Percentiles rank a stretch among this genome's conserved stretches.
Conservation (phyloP, 2,113 vertebrate genomes). For the Halichoeres trimaculatus region DNA sequence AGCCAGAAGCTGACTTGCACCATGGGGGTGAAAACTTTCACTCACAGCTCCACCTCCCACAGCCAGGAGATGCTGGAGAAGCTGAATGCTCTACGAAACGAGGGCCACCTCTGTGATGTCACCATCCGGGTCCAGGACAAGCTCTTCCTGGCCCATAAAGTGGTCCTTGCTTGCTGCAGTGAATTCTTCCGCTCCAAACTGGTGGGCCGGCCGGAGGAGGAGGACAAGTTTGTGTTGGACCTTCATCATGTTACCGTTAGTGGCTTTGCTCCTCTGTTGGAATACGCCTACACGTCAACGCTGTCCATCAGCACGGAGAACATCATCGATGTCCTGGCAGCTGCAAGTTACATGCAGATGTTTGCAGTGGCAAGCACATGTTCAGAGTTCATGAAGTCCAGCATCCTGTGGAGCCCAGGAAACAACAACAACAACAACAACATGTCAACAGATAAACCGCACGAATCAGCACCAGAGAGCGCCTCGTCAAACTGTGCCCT, state of each 20-base stretch:
- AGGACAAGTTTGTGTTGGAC: conserved; percentile 92
- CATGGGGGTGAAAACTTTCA: conserved; percentile 96
- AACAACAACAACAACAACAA: conserved; percentile 73
- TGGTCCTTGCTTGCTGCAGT: conserved; percentile 92
- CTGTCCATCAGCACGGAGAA: conserved; percentile 98
- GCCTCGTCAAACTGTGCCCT: conserved; percentile 88
- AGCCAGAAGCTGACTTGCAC: conserved; percentile 49
- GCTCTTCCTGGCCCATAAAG: conserved; percentile 93
- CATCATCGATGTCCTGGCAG: conserved; percentile 97
- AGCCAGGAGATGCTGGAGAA: conserved; percentile 96
- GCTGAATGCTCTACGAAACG: conserved; percentile 91
- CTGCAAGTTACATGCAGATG: conserved; percentile 99
- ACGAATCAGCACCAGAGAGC: conserved; percentile 90
- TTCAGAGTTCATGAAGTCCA: conserved; percentile 99
- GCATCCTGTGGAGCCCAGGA: conserved; percentile 93
- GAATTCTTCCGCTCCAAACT: conserved; percentile 95
- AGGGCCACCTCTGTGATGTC: conserved; percentile 93
- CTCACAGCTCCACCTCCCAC: conserved; percentile 91
- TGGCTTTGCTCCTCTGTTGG: conserved; percentile 95
- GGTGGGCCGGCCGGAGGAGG: conserved; percentile 89
- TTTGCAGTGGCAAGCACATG: conserved; percentile 98
- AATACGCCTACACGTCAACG: conserved; percentile 97
- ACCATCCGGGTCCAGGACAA: conserved; percentile 95
- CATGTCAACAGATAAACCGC: conserved; percentile 86
- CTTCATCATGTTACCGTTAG: conserved; percentile 98